Percentiles rank a stretch among this genome's conserved stretches.
Evolutionary conservation across 2,888 invertebrate species (phyloP).

Genomic region (Pseudococcus longispinus): DNA sequence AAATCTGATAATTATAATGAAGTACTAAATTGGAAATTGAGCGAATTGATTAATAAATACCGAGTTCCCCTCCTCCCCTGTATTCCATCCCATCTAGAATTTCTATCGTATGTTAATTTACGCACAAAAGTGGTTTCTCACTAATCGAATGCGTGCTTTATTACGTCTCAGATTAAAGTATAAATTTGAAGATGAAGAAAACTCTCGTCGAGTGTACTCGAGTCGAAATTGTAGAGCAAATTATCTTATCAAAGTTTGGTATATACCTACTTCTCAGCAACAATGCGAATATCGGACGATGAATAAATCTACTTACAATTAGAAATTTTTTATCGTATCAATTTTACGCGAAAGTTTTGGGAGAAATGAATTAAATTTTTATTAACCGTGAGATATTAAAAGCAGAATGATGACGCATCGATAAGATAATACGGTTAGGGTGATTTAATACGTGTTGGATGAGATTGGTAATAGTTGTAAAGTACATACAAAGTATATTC

Average conservation of each 20-base stretch:
- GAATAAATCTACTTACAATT: background rate
- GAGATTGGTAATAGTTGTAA: background rate
- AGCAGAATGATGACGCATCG: background rate
- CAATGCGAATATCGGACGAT: background rate
- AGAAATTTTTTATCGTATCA: background rate
- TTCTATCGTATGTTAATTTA: background rate
- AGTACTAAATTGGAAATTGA: background rate
- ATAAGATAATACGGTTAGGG: background rate
- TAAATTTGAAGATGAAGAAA: background rate
- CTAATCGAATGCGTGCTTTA: background rate
- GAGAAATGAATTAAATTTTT: background rate
- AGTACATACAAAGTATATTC: background rate
- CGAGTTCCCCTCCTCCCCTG: background rate
- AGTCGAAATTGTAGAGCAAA: background rate
- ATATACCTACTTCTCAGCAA: background rate
- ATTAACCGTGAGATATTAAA: conserved; percentile 11
- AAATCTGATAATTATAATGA: background rate
- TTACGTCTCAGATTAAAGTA: background rate
- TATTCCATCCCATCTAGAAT: background rate
- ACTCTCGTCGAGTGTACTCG: background rate
- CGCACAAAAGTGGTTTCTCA: background rate
- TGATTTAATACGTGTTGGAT: background rate
- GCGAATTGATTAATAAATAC: background rate
- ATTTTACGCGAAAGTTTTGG: background rate
- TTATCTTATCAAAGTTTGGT: background rate